These are phyloP conservation scores for Pediacus dermestoides DNA, from an alignment of 2,888 invertebrate genomes.

Conservation along the genomic window DNA sequence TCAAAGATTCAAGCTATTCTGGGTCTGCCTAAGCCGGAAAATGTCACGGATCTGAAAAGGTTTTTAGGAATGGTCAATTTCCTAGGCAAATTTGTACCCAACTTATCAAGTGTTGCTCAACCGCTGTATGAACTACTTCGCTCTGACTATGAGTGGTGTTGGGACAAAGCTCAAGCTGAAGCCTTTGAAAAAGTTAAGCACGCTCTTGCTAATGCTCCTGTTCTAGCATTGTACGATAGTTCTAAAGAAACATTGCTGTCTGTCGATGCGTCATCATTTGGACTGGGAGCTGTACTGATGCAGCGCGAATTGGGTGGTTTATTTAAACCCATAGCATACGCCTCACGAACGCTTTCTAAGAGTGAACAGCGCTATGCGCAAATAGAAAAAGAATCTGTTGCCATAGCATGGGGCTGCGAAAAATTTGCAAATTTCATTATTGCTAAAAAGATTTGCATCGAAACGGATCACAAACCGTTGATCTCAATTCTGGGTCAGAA, in stretches of 20 bases:
- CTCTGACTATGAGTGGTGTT: not conserved
- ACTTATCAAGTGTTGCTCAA: not conserved
- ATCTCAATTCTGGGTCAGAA: slow-evolving; percentile 29
- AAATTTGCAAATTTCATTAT: slow-evolving; percentile 29
- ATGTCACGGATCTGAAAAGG: slow-evolving; percentile 1
- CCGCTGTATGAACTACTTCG: not conserved
- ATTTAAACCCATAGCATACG: slow-evolving; percentile 29
- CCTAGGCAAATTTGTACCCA: slow-evolving; percentile 5
- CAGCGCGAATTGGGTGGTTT: no score
- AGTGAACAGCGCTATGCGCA: slow-evolving; percentile 28
- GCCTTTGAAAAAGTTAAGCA: slow-evolving; percentile 4
- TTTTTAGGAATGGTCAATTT: slow-evolving; percentile 7
- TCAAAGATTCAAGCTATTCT: not conserved
- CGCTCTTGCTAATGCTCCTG: not conserved
- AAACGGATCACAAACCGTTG: slow-evolving; percentile 33
- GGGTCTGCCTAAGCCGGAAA: not conserved
- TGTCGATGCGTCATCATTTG: slow-evolving; percentile 22
- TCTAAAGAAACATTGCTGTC: slow-evolving; percentile 11
- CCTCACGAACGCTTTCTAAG: slow-evolving; percentile 22
- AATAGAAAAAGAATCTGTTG: slow-evolving; percentile 31
- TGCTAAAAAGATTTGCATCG: slow-evolving; percentile 23
- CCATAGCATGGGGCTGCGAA: slow-evolving; percentile 24
- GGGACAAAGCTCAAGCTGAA: not conserved
- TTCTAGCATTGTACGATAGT: slow-evolving; percentile 1
- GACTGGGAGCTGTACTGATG: slow-evolving; percentile 23